A percentile compares a stretch with the other conserved stretches of the same genome.
Conservation (phyloP, 2,113 vertebrate genomes). For the Osmerus eperlanus region DNA sequence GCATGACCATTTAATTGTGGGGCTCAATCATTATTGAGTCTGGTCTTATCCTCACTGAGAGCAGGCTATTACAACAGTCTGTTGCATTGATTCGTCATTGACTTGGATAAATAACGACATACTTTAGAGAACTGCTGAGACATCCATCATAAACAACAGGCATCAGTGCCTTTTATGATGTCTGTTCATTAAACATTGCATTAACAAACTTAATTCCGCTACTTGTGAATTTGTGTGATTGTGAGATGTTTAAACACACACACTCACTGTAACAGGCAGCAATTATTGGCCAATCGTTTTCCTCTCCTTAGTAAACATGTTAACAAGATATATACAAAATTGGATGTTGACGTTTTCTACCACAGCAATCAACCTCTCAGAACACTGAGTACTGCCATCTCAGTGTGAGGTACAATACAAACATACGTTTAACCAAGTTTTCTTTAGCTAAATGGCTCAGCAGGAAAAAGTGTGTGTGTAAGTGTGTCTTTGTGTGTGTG, state of each 20-base stretch:
- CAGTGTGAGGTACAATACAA: neutral
- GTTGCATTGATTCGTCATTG: conserved; percentile 1
- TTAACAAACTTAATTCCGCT: neutral
- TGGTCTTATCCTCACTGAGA: conserved; percentile 4
- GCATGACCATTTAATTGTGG: conserved; percentile 1
- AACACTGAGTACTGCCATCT: neutral
- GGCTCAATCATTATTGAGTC: conserved; percentile 8
- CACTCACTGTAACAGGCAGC: neutral
- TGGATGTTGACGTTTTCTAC: too few relatives aligned
- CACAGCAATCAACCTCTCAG: too few relatives aligned
- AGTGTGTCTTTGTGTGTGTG: neutral
- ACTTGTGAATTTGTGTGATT: neutral
- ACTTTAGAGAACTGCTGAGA: neutral
- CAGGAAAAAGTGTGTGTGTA: neutral
- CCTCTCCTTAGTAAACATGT: neutral
- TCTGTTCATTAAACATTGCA: conserved; percentile 1
- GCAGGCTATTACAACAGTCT: neutral
- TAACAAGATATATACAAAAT: neutral
- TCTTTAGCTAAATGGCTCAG: neutral
- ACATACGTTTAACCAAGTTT: neutral
- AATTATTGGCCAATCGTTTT: neutral
- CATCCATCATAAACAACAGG: neutral
- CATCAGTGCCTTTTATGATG: neutral
- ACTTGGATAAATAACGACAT: conserved; percentile 6
- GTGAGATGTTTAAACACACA: neutral